A percentile compares a stretch with the other conserved stretches of the same genome.
Conservation (phyloP, 2,888 invertebrate genomes). For the Orthonychiurus folsomi region DNA sequence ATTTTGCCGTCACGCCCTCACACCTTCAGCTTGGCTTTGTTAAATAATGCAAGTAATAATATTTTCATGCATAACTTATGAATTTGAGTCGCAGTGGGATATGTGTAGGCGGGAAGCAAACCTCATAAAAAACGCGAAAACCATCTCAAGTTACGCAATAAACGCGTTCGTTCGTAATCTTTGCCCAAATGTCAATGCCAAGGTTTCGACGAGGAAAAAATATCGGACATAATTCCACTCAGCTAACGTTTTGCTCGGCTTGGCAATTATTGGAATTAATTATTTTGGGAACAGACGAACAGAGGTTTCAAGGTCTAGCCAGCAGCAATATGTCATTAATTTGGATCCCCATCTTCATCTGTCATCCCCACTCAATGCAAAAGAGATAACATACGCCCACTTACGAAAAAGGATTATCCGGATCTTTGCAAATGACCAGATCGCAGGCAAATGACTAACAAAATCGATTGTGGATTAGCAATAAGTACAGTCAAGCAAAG, state of each 20-base stretch:
- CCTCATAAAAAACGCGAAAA: not conserved
- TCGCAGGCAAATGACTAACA: no score
- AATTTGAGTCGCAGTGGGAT: not conserved
- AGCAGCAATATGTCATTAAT: not conserved
- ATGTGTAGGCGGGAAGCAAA: constrained; percentile 1
- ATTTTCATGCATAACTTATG: no score
- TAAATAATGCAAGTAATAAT: no score
- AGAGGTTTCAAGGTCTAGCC: not conserved
- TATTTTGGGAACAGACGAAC: no score
- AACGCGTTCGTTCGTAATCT: not conserved
- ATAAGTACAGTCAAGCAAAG: no score
- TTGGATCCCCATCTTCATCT: not conserved
- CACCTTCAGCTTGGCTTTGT: not conserved
- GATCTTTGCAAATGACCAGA: no score
- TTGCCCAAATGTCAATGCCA: not conserved
- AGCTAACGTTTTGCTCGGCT: no score
- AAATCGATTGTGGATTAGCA: no score
- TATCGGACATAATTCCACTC: no score
- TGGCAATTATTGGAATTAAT: not conserved
- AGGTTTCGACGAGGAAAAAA: no score
- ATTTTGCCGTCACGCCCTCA: not conserved
- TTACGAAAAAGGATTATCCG: no score
- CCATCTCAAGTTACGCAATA: not conserved
- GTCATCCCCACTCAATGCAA: not conserved
- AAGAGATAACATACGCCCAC: not conserved